Percentiles rank a stretch among this genome's conserved stretches.
Evolutionary conservation across 2,888 invertebrate species (phyloP).

Genomic region (Microdon myrmicae): DNA sequence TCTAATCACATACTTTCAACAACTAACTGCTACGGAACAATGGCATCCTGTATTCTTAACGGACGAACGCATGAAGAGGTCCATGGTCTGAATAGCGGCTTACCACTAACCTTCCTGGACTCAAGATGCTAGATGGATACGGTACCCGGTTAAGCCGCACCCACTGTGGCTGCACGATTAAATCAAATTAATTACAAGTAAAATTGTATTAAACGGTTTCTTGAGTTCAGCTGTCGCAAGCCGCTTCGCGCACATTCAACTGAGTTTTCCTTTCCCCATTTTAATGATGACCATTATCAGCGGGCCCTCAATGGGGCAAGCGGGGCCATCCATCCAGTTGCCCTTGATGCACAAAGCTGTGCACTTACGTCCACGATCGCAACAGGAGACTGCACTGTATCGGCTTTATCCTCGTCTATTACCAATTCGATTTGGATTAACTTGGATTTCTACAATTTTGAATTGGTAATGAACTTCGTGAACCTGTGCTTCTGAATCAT

Average conservation of each 20-base stretch:
- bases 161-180: conserved; percentile 40
- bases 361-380: conserved; percentile 1
- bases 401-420: conserved; percentile 37
- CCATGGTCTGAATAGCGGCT: too few species aligned
- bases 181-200: conserved; percentile 53
- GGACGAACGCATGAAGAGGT: too few species aligned
- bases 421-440: conserved; percentile 44
- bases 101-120: too few species aligned
- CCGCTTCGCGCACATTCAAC: conserved; percentile 4
- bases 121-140: too few species aligned
- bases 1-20: too few species aligned
- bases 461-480: conserved; percentile 51
- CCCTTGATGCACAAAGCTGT: conserved; percentile 34
- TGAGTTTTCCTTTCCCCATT: not conserved
- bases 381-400: not conserved
- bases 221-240: too few species aligned
- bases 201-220: conserved; percentile 45
- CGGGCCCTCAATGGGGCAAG: conserved; percentile 16
- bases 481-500: conserved; percentile 41
- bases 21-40: too few species aligned
- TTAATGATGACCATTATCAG: conserved; percentile 28
- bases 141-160: too few species aligned
- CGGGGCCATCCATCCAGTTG: conserved; percentile 32
- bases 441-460: conserved; percentile 37
- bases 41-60: too few species aligned